Conservation (phyloP, 2,113 vertebrate genomes). For the Phrynosoma platyrhinos region DNA sequence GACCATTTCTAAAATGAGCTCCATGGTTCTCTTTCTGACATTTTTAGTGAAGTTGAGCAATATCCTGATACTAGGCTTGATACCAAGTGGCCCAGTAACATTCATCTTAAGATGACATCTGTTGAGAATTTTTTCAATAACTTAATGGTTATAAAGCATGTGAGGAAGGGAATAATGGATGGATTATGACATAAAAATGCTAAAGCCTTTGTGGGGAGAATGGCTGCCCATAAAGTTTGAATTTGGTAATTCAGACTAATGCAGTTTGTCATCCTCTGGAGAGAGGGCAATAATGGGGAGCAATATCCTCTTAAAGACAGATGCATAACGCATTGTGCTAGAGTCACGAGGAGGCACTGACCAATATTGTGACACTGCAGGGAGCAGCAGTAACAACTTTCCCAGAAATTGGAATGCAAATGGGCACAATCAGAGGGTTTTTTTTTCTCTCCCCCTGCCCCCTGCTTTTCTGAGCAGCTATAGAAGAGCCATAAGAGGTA, state of each 20-base stretch:
- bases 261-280: slow-evolving; percentile 85
- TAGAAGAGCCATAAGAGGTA: neutral
- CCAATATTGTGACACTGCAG: slow-evolving; percentile 81
- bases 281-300: slow-evolving; percentile 82
- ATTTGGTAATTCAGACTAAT: slow-evolving; percentile 87
- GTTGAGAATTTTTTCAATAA: slow-evolving; percentile 88
- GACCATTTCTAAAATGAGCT: slow-evolving; percentile 80
- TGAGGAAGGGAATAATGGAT: slow-evolving; percentile 75
- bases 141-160: slow-evolving; percentile 83
- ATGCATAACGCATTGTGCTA: slow-evolving; percentile 85
- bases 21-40: slow-evolving; percentile 78
- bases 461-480: neutral
- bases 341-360: slow-evolving; percentile 83
- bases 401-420: slow-evolving; percentile 47
- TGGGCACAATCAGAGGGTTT: slow-evolving; percentile 46
- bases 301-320: slow-evolving; percentile 85
- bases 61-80: slow-evolving; percentile 86
- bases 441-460: neutral
- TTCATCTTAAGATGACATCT: slow-evolving; percentile 91
- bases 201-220: slow-evolving; percentile 81
- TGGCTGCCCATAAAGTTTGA: slow-evolving; percentile 81
- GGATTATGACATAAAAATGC: slow-evolving; percentile 90
- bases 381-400: slow-evolving; percentile 77
- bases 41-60: slow-evolving; percentile 81
- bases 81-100: slow-evolving; percentile 82